phyloP scores from a whole-genome alignment of 2,113 vertebrate species.

The Triplophysa siluroides region DNA sequence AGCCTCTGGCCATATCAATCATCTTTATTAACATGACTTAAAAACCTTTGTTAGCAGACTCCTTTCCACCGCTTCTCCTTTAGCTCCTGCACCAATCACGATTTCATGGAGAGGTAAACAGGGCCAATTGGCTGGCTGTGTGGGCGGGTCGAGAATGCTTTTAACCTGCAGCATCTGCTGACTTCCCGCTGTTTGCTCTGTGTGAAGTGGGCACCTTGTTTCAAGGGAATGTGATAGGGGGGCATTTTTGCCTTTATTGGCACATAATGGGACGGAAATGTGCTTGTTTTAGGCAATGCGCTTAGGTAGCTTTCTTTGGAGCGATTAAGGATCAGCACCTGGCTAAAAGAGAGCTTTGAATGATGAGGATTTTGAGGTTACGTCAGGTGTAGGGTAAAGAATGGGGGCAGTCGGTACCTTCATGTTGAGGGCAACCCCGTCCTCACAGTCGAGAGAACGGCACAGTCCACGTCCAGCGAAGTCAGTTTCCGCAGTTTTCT shows the following conservation, averaged over 20 bases:
- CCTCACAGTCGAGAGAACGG: constrained; percentile 94
- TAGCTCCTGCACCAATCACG: constrained; percentile 74
- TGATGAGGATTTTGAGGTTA: constrained; percentile 26
- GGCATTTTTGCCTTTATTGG: constrained; percentile 65
- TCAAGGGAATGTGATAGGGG: constrained; percentile 71
- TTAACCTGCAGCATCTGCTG: constrained; percentile 81
- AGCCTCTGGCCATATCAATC: constrained; percentile 76
- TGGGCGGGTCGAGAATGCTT: constrained; percentile 76
- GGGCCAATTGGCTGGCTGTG: constrained; percentile 72
- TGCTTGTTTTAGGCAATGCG: constrained; percentile 74
- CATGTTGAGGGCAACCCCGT: constrained; percentile 91
- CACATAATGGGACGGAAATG: constrained; percentile 72
- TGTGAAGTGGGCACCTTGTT: constrained; percentile 81
- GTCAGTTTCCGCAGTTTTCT: constrained; percentile 91
- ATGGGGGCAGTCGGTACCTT: constrained; percentile 77
- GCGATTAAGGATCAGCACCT: constrained; percentile 72
- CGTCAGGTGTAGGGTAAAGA: constrained; percentile 40
- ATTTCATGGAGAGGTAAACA: constrained; percentile 75
- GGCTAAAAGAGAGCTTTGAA: constrained; percentile 58
- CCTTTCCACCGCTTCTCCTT: constrained; percentile 60
- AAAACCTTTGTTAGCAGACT: constrained; percentile 75
- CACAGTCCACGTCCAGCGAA: constrained; percentile 87
- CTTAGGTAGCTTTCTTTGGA: constrained; percentile 72
- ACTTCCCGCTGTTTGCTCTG: constrained; percentile 76
- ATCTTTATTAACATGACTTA: constrained; percentile 80